Base-by-base conservation (phyloP, 2,113 vertebrate species). In the Hippocampus zosterae region DNA sequence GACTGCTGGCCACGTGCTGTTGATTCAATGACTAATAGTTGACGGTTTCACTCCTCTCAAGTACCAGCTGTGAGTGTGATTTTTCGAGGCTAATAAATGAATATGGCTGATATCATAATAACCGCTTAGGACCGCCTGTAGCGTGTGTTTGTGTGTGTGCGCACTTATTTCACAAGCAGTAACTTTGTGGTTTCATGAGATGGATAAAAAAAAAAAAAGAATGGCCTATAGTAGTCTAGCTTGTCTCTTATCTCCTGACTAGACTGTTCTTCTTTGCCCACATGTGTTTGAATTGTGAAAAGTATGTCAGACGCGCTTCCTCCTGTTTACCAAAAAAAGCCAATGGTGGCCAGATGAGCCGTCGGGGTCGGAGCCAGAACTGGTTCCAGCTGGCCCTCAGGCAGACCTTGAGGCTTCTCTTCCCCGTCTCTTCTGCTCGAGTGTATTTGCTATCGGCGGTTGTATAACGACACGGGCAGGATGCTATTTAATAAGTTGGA, bases 241-340 rank as follows among this genome's bases (percentile, higher is more conserved):
- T 75, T 70, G 73, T 44, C 55, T 79, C 81, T 76, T 75, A 80
- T 88, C 85, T 81, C 71, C 71, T 67, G 64, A 71, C 75, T 83
- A 83, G 86, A 81, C 84, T 29, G 7, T 71, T 88, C 85, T 88
- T 80, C 79, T 67, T 82, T 86, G 83, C 79, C 57, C 89, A 87
- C 88, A 92, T 87, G 87, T 90, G 91, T 91, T 89, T 89, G 87
- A 89, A 90, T 91, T 87, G 88, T 91, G 89, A 91, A 89, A 90
- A 87, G 86, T 93, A 89, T 91, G 89, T 92, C 89, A 84, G 82
- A 91, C 84, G 88, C 85, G 84, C 87, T 90, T 92, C 91, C 88
- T 90, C 88, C 87, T 87, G 84, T 90, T 89, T 90, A 89, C 84
- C 85, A 84, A 87, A 85, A 85, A 85, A 78, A 84, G 84, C 88